A percentile compares a stretch with the other conserved stretches of the same genome.
Evolutionary conservation across 2,797 vertebrate species (phyloP).

Genomic region (Phoebastria nigripes): DNA sequence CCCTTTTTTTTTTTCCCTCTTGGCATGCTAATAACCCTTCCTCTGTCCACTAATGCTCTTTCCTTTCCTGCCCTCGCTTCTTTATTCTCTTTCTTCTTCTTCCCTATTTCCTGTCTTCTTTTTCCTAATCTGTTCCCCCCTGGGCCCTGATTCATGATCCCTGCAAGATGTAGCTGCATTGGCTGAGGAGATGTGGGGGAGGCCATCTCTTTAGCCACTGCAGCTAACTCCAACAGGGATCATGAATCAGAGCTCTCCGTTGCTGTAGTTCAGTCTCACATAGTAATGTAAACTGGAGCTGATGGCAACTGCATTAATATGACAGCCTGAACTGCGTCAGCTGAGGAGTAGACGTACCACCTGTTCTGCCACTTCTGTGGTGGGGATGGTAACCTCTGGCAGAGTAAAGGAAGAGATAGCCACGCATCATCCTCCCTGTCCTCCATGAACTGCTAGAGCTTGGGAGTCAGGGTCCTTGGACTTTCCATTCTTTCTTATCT

Average conservation of each 20-base stretch:
- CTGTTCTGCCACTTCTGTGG: neutral
- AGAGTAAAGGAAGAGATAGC: neutral
- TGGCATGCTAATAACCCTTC: neutral
- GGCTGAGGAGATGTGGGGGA: neutral
- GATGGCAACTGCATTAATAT: neutral
- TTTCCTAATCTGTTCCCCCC: neutral
- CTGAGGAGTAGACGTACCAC: neutral
- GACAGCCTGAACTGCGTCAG: neutral
- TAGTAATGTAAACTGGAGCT: slow-evolving; percentile 5
- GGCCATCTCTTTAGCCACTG: neutral
- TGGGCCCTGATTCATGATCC: neutral
- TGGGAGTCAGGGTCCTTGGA: neutral
- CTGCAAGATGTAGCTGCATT: neutral
- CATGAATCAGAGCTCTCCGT: neutral
- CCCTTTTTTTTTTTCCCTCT: accelerated
- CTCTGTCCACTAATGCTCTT: neutral
- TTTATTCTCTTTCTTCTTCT: neutral
- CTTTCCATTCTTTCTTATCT: neutral
- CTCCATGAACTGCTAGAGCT: neutral
- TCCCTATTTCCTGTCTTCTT: neutral
- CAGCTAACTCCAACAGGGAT: neutral
- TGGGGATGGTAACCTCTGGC: neutral
- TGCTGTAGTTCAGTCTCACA: neutral
- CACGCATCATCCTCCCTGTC: neutral
- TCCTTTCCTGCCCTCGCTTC: neutral